Conservation (phyloP, 2,888 invertebrate species). For the Hypercompe scribonia region DNA sequence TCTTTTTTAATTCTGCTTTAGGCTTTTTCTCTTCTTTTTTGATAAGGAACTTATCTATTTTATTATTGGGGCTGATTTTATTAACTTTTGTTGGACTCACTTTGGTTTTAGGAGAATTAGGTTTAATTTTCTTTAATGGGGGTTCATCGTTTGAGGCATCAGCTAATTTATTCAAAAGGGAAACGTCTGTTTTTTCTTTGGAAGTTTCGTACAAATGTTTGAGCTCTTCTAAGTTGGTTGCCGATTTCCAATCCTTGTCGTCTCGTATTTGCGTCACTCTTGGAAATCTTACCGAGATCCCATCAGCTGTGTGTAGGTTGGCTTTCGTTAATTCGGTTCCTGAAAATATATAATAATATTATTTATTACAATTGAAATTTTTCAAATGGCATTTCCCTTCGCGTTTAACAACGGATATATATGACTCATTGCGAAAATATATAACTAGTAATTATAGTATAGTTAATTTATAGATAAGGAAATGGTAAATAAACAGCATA, state of each 20-base stretch:
- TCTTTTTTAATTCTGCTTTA: conserved; percentile 1
- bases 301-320: conserved; percentile 95
- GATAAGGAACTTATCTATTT: conserved; percentile 33
- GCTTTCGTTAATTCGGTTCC: conserved; percentile 93
- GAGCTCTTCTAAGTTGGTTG: conserved; percentile 92
- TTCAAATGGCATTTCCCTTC: no score
- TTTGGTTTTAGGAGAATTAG: conserved; percentile 60
- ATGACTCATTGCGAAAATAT: no score
- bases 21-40: conserved; percentile 31
- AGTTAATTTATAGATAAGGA: background rate
- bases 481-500: background rate
- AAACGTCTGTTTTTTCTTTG: conserved; percentile 88
- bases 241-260: conserved; percentile 94
- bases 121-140: conserved; percentile 66
- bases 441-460: no score
- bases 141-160: conserved; percentile 63
- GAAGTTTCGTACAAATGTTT: conserved; percentile 89
- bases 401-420: no score
- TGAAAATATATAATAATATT: conserved; percentile 46
- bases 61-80: conserved; percentile 38
- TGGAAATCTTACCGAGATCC: conserved; percentile 97
- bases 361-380: background rate
- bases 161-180: conserved; percentile 82
- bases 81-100: conserved; percentile 51
- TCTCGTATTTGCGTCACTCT: conserved; percentile 93